These are phyloP conservation scores for Zygogramma bicolorata DNA, from an alignment of 2,888 invertebrate genomes.

Conservation along the genomic window DNA sequence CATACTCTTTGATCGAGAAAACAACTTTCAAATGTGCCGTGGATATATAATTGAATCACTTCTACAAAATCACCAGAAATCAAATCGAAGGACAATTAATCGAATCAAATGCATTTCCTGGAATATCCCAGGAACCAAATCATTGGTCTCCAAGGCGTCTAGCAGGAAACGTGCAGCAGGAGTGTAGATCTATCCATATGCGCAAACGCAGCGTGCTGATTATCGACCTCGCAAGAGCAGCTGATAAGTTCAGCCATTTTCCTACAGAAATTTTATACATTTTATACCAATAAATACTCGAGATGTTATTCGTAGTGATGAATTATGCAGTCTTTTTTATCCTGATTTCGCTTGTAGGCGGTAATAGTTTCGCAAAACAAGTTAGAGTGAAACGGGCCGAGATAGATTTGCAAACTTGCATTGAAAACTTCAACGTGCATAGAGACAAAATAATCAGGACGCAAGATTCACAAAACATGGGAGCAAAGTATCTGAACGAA, in stretches of 20 bases:
- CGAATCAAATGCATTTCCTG: no score
- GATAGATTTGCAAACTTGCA: slow-evolving; percentile 76
- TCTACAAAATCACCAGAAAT: no score
- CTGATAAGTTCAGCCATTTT: slow-evolving; percentile 31
- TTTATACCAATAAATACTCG: slow-evolving; percentile 32
- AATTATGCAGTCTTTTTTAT: slow-evolving; percentile 7
- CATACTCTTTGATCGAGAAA: no score
- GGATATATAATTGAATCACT: no score
- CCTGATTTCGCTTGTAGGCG: slow-evolving; percentile 28
- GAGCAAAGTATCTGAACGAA: slow-evolving; percentile 89
- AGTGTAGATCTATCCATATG: no score
- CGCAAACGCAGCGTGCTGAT: not conserved
- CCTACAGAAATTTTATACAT: slow-evolving; percentile 32
- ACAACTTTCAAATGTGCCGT: no score
- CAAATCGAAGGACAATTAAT: no score
- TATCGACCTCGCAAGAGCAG: slow-evolving; percentile 15
- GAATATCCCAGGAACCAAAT: not conserved
- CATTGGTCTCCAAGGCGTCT: not conserved
- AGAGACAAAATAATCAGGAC: slow-evolving; percentile 91
- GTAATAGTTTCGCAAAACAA: slow-evolving; percentile 24
- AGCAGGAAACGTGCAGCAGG: not conserved
- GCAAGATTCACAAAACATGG: slow-evolving; percentile 88
- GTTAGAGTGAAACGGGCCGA: slow-evolving; percentile 61
- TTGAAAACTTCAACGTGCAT: slow-evolving; percentile 86
- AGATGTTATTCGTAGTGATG: slow-evolving; percentile 22